Evolutionary conservation across 2,113 vertebrate genomes (phyloP).

Genomic region (Cepphus grylle): DNA sequence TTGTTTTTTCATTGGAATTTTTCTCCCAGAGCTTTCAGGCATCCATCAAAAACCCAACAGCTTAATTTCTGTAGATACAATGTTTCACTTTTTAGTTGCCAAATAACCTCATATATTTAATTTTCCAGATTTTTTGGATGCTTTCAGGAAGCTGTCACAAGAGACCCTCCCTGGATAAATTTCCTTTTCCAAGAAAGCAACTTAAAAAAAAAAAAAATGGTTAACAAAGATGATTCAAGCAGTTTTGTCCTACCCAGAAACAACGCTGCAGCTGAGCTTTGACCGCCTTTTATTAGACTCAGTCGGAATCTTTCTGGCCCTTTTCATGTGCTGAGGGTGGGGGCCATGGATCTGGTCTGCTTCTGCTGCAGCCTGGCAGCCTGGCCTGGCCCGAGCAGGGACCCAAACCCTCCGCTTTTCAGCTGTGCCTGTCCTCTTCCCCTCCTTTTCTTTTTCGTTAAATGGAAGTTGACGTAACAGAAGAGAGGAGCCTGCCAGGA

Average conservation of each 20-base stretch:
- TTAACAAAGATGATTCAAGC: slow-evolving; percentile 18
- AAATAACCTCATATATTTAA: slow-evolving; percentile 56
- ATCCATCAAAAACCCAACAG: slow-evolving; percentile 35
- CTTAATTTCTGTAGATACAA: slow-evolving; percentile 50
- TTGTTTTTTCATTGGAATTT: slow-evolving; percentile 44
- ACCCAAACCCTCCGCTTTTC: neutral
- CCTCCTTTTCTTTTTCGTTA: neutral
- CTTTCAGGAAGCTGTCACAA: slow-evolving; percentile 56
- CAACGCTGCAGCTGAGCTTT: neutral
- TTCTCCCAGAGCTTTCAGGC: slow-evolving; percentile 37
- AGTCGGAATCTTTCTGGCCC: slow-evolving; percentile 1
- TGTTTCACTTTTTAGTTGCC: slow-evolving; percentile 44
- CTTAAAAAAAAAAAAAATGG: neutral
- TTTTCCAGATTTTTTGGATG: slow-evolving; percentile 57
- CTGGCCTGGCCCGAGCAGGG: neutral
- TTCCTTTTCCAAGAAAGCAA: slow-evolving; percentile 40
- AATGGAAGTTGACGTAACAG: slow-evolving; percentile 25
- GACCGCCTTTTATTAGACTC: slow-evolving; percentile 6
- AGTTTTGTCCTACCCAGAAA: slow-evolving; percentile 16
- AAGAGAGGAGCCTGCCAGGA: slow-evolving; percentile 52
- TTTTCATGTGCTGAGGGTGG: neutral
- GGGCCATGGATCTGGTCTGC: neutral
- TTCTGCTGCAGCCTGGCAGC: neutral
- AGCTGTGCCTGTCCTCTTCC: slow-evolving; percentile 17
- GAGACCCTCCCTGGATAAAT: slow-evolving; percentile 38